A percentile compares a stretch with the other conserved stretches of the same genome.
Conservation (phyloP, 2,797 vertebrate species). For the Acipenser oxyrinchus region DNA sequence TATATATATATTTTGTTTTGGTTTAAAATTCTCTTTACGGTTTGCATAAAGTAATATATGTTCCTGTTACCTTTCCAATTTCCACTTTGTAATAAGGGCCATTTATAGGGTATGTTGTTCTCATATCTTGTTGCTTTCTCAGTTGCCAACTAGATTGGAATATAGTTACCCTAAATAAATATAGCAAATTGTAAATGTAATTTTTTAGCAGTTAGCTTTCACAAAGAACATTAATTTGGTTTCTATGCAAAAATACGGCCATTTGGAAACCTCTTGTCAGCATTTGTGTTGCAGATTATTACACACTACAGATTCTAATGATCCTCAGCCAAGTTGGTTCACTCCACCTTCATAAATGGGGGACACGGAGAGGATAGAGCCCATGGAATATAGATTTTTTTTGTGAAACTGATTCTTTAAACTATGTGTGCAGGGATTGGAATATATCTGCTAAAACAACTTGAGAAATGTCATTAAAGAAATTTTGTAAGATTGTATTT, state of each 20-base stretch:
- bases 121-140: conserved; percentile 20
- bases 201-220: conserved; percentile 32
- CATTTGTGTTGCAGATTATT: not conserved
- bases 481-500: conserved; percentile 5
- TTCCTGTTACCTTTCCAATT: not conserved
- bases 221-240: conserved; percentile 32
- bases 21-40: too few relatives aligned
- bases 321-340: not conserved
- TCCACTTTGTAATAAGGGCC: conserved; percentile 22
- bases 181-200: conserved; percentile 24
- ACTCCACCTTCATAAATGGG: not conserved
- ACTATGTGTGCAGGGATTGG: too few relatives aligned
- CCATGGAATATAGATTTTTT: too few relatives aligned
- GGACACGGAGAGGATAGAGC: not conserved
- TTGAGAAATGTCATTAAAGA: not conserved
- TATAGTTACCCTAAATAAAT: conserved; percentile 19
- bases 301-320: not conserved
- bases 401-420: too few relatives aligned
- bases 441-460: too few relatives aligned
- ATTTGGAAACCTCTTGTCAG: not conserved
- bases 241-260: not conserved
- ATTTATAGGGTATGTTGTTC: conserved; percentile 16
- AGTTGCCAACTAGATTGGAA: not conserved
- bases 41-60: too few relatives aligned
- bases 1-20: too few relatives aligned